phyloP scores from a whole-genome alignment of 2,888 invertebrate species.

The Neocrepidodera transversa region DNA sequence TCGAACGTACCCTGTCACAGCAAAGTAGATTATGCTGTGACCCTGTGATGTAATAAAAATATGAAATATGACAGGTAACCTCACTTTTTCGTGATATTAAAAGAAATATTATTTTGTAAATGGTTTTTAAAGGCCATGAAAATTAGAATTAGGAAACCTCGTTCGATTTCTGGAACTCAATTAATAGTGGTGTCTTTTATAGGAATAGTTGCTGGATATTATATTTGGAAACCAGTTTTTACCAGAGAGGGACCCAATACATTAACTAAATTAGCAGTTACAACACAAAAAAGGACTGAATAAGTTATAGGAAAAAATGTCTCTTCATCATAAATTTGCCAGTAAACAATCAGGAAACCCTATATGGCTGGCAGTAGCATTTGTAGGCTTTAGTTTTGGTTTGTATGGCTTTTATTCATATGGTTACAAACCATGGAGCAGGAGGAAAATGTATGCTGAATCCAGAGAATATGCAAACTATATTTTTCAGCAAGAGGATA shows the following conservation, averaged over 20 bases:
- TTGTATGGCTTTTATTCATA: constrained; percentile 39
- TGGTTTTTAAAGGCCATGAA: constrained; percentile 7
- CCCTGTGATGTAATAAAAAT: too few relatives aligned
- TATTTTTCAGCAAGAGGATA: constrained; percentile 34
- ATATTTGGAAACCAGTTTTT: constrained; percentile 59
- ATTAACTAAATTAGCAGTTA: background rate
- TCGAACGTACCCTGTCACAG: too few relatives aligned
- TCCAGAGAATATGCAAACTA: constrained; percentile 37
- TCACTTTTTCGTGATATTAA: background rate
- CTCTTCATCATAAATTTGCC: constrained; percentile 27
- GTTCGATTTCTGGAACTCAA: constrained; percentile 52
- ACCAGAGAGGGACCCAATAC: constrained; percentile 17
- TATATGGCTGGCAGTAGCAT: constrained; percentile 40
- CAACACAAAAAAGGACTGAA: background rate
- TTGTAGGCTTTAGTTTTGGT: constrained; percentile 38
- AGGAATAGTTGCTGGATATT: constrained; percentile 55
- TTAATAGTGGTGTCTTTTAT: constrained; percentile 50
- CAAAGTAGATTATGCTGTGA: too few relatives aligned
- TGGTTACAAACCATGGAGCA: constrained; percentile 45
- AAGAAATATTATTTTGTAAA: background rate
- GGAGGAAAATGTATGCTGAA: constrained; percentile 15
- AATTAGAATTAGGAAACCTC: constrained; percentile 53
- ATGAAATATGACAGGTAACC: too few relatives aligned
- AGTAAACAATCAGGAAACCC: constrained; percentile 46
- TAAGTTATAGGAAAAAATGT: constrained; percentile 22